Conservation (phyloP, 2,888 invertebrate species). For the Syrphus vitripennis region DNA sequence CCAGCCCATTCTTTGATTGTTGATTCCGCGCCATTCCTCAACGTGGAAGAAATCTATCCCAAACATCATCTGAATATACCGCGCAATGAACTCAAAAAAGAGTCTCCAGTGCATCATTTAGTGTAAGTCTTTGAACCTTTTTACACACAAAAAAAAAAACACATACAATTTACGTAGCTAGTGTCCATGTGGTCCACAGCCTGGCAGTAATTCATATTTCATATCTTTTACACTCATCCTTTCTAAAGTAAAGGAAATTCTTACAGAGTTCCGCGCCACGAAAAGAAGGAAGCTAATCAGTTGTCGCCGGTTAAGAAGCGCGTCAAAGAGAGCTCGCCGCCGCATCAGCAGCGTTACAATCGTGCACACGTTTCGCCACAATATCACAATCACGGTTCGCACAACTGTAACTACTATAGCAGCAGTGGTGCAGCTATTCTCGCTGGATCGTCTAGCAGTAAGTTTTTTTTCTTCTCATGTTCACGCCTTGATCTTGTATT, state of each 20-base stretch:
- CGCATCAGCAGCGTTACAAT: slow-evolving; percentile 83
- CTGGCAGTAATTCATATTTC: slow-evolving; percentile 59
- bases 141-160: neutral
- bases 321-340: slow-evolving; percentile 97
- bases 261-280: slow-evolving; percentile 82
- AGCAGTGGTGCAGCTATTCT: slow-evolving; percentile 73
- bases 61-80: slow-evolving; percentile 85
- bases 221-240: slow-evolving; percentile 59
- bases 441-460: slow-evolving; percentile 77
- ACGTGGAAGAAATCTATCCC: slow-evolving; percentile 83
- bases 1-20: slow-evolving; percentile 88
- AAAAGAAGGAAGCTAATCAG: slow-evolving; percentile 93
- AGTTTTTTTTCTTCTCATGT: slow-evolving; percentile 62
- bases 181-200: slow-evolving; percentile 51
- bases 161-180: slow-evolving; percentile 38
- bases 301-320: slow-evolving; percentile 98
- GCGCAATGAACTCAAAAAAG: slow-evolving; percentile 83
- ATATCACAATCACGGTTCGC: slow-evolving; percentile 77
- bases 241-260: slow-evolving; percentile 79
- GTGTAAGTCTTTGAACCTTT: slow-evolving; percentile 76
- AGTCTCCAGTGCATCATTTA: slow-evolving; percentile 82
- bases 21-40: slow-evolving; percentile 88
- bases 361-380: slow-evolving; percentile 81
- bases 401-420: slow-evolving; percentile 79
- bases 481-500: neutral